Base-by-base conservation (phyloP, 2,888 invertebrate genomes). In the Adelphocoris suturalis region DNA sequence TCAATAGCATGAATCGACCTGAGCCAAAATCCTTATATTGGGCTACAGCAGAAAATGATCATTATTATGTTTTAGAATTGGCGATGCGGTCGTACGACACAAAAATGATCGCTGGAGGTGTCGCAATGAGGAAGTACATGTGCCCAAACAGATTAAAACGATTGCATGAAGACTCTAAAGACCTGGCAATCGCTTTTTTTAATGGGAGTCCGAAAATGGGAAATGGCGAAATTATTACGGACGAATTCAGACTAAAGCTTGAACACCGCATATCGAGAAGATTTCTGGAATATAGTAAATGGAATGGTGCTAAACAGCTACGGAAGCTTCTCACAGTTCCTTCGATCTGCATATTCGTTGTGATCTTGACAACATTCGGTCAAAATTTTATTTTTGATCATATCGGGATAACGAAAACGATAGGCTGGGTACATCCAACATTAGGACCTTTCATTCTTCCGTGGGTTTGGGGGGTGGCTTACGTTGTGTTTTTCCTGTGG, bases 1-100 rank as follows among this genome's bases (percentile, higher is more conserved):
- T 86, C 75, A 86, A 86, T 23, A 47, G 11, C 5, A 23, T n/a
- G 16, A 47, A 23, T 0, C 76, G 3, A 7, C 47, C 37, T 0
- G 55, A 75, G 46, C 86, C 86, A 9, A 68, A 75, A 47, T n/a
- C 86, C 1, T 14, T 86, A 11, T 86, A 68, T n/a, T 68, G 23
- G 23, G 68, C 68, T 68, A 68, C 68, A 23, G 11, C 23, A 3
- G 68, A 68, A 68, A 23, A 27, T 19, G 68, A 68, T 46, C 37
- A 75, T 16, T 23, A 47, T 37, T 2, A 1, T 46, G 75, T 75
- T 2, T 12, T n/a, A 13, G 46, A 61, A 16, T 11, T 28, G 3
- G 86, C 86, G 0, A 14, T 75, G 48, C 46, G 47, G 19, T 0
- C 47, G 11, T 86, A 86, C 75, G 47, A 86, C 19, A 75, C n/a